These are phyloP conservation scores for Podarcis siculus DNA, from an alignment of 2,797 vertebrate species.

Conservation along the genomic window DNA sequence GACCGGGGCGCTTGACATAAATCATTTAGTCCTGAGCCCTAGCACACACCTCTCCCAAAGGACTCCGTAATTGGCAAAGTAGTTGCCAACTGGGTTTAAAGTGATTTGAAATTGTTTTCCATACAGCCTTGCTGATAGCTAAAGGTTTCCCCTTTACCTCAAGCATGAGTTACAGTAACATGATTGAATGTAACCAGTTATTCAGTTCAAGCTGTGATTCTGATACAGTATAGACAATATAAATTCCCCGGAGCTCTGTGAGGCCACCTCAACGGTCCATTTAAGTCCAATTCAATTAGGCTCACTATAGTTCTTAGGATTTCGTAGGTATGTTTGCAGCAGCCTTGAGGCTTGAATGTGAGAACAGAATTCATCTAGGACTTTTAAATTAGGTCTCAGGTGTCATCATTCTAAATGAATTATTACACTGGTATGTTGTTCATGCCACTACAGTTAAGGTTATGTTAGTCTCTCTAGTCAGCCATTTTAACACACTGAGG, in stretches of 20 bases:
- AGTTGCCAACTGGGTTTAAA: constrained; percentile 85
- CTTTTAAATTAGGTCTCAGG: constrained; percentile 87
- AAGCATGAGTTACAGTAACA: constrained; percentile 84
- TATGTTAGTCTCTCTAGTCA: constrained; percentile 79
- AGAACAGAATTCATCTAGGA: constrained; percentile 83
- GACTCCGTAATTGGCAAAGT: constrained; percentile 85
- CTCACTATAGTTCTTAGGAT: constrained; percentile 84
- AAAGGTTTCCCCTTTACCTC: constrained; percentile 84
- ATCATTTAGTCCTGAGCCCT: constrained; percentile 83
- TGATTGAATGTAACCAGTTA: constrained; percentile 85
- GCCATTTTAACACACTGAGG: constrained; percentile 76
- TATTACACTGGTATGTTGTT: constrained; percentile 82
- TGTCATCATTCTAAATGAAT: constrained; percentile 87
- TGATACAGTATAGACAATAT: constrained; percentile 85
- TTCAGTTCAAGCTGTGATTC: constrained; percentile 86
- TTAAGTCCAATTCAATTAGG: constrained; percentile 87
- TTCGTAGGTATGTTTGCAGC: constrained; percentile 82
- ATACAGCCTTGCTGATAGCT: constrained; percentile 83
- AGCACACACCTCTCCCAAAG: constrained; percentile 80
- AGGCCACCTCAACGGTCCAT: constrained; percentile 85
- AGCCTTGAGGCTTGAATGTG: constrained; percentile 84
- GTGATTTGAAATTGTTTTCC: constrained; percentile 86
- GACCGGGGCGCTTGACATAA: constrained; percentile 81
- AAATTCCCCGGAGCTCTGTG: constrained; percentile 80
- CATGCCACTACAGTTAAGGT: constrained; percentile 80